Base-by-base conservation (phyloP, 2,797 vertebrate species). In the Pteropus rufus region DNA sequence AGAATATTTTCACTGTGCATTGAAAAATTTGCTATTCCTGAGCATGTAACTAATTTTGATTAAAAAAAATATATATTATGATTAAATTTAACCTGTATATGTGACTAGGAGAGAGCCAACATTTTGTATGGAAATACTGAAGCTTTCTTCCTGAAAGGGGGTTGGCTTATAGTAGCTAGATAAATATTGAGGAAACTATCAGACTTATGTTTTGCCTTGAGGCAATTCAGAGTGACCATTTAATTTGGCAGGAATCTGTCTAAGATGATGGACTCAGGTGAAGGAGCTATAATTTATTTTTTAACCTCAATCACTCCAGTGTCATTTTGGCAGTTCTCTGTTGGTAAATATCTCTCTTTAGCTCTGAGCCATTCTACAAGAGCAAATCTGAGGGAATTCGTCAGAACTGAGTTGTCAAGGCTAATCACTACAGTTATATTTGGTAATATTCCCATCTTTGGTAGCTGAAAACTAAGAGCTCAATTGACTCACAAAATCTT, bases 201-300 rank as follows among this genome's bases (percentile, higher is more conserved):
- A 75, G 72, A 67, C 34, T 67, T 90, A 36, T 26, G 60, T 60
- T 88, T 87, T 94, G 60, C 93, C 76, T 94, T 84, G 65, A 93
- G 81, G 76, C 52, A 31, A 64, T 95, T 93, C 69, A 75, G 76
- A 88, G 82, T 85, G 90, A 73, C 87, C 90, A 46, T 94, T 95
- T 92, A 92, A 88, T 92, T 87, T 95, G 77, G 39, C 90, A 94
- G 76, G 31, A 91, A 83, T 85, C 52, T 34, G 5, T 94, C 65
- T 58, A 91, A 95, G 69, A 92, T 79, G 62, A 96, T 39, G 56
- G 72, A 70, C 73, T 95, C 76, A 90, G 80, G 84, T 95, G 93
- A 95, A 96, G 44, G 18, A 86, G 11, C 26, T 82, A 0, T 93
- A 92, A 97, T 96, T 97, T 97, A 88, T 93, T 87, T 97, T 94